Evolutionary conservation across 2,888 invertebrate species (phyloP), one percentile per base, ranked within the genome.

Genomic region (Idaea straminata): DNA sequence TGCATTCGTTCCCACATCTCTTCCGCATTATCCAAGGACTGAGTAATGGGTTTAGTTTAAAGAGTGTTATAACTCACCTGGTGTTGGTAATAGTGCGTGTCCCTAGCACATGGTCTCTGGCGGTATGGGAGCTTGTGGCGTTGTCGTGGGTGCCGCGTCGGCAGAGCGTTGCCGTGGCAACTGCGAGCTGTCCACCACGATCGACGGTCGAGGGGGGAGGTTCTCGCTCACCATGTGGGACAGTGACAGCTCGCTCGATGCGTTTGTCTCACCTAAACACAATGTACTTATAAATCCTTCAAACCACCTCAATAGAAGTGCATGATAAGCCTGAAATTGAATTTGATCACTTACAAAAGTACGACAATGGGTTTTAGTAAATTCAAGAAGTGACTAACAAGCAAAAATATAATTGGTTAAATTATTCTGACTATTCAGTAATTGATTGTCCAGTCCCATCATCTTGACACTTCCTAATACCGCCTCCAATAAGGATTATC

Each of bases 191-290:
- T 92, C 92, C 79, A 92, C 85, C 78, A 93, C 90, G 67, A 93
- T 93, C 67, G 92, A 89, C 4, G 93, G 93, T 66, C 93, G 85
- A 69, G 93, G 93, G 3, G 93, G 93, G 15, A 89, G 82, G 75
- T 75, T 89, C 85, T 93, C 93, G 78, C 92, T 92, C 77, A 89
- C 88, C 92, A 93, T 90, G 83, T 92, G 92, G 71, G 93, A 93
- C 5, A 93, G 84, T 0, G 93, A 93, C 62, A 93, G 74, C 68
- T 93, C 93, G 78, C 93, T 93, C 0, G 93, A 93, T 0, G 91
- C 92, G 79, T 93, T 93, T 38, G 93, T 93, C 36, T 93, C 93
- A 57, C 91, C 93, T 93, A 78, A 35, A 61, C 13, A 61, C 13
- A 16, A 7, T 13, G 4, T 10, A 47, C 15, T 25, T 25, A 3